phyloP scores from a whole-genome alignment of 2,113 vertebrate species.

The Sinocyclocheilus grahami region DNA sequence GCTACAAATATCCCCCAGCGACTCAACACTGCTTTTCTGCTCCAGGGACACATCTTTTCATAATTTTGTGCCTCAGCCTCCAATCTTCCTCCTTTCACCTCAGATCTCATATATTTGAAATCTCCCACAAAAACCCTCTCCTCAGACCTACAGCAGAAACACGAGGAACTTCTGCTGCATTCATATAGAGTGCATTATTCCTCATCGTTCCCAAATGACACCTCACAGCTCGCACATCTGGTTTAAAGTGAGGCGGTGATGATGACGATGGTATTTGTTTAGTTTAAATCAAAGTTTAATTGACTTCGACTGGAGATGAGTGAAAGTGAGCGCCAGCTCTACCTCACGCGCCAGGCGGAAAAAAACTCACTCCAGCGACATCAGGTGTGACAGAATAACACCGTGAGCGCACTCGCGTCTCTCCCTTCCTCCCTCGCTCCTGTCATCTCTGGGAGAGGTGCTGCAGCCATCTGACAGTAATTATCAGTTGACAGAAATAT shows the following conservation, averaged over 20 bases:
- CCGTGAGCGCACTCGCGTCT: slow-evolving; percentile 75
- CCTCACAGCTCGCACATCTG: neutral
- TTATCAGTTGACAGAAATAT: slow-evolving; percentile 98
- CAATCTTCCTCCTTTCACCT: too few species aligned
- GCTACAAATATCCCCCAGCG: too few species aligned
- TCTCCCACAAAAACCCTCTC: too few species aligned
- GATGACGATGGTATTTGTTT: slow-evolving; percentile 9
- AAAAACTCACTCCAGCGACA: slow-evolving; percentile 62
- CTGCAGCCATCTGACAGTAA: slow-evolving; percentile 90
- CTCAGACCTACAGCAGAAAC: too few species aligned
- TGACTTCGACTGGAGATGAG: neutral
- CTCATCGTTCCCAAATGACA: neutral
- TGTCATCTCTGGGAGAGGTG: slow-evolving; percentile 84
- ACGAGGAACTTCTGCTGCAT: neutral
- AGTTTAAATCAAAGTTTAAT: slow-evolving; percentile 5
- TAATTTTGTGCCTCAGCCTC: too few species aligned
- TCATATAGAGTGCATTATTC: neutral
- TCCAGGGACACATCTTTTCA: too few species aligned
- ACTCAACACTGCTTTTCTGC: too few species aligned
- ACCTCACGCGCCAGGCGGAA: slow-evolving; percentile 15
- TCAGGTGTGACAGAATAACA: slow-evolving; percentile 78
- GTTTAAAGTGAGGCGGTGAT: neutral
- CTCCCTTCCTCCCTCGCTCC: slow-evolving; percentile 68
- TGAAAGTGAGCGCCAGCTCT: slow-evolving; percentile 1
- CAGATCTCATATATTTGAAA: too few species aligned